Conservation (phyloP, 92 coral and sea anemone species). For the Palythoa grandiflora region DNA sequence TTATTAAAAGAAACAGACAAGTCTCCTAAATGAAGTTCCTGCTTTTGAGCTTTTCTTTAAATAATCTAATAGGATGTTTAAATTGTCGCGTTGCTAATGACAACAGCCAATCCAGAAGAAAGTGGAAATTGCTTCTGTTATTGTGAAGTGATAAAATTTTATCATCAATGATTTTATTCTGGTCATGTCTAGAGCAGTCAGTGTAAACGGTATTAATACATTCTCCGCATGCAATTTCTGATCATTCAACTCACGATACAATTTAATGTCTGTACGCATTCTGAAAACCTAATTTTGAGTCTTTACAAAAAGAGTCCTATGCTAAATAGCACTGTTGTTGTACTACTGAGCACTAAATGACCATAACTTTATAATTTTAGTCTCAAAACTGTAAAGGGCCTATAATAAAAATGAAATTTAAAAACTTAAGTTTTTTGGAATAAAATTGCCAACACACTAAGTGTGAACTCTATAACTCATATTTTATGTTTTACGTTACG, state of each 20-base stretch:
- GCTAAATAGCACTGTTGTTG: too few relatives aligned
- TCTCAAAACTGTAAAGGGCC: too few relatives aligned
- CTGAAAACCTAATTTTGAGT: neutral
- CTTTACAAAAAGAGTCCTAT: too few relatives aligned
- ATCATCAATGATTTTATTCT: neutral
- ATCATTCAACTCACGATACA: neutral
- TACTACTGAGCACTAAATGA: too few relatives aligned
- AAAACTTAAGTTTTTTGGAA: too few relatives aligned
- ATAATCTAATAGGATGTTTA: constrained; percentile 14
- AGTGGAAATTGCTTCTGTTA: constrained; percentile 24
- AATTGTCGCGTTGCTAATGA: constrained; percentile 34
- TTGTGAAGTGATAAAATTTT: constrained; percentile 15
- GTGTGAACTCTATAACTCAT: too few relatives aligned
- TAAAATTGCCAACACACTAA: too few relatives aligned
- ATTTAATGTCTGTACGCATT: neutral
- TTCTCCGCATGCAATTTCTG: neutral
- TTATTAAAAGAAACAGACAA: constrained; percentile 29
- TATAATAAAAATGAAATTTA: too few relatives aligned
- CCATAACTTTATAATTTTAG: too few relatives aligned
- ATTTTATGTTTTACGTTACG: too few relatives aligned
- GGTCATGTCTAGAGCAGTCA: constrained; percentile 15
- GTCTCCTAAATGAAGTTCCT: constrained; percentile 48
- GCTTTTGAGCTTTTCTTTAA: constrained; percentile 37
- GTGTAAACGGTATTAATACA: neutral
- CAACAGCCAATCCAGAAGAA: constrained; percentile 37